Conservation (phyloP, 2,113 vertebrate genomes). For the Caranx ignobilis region DNA sequence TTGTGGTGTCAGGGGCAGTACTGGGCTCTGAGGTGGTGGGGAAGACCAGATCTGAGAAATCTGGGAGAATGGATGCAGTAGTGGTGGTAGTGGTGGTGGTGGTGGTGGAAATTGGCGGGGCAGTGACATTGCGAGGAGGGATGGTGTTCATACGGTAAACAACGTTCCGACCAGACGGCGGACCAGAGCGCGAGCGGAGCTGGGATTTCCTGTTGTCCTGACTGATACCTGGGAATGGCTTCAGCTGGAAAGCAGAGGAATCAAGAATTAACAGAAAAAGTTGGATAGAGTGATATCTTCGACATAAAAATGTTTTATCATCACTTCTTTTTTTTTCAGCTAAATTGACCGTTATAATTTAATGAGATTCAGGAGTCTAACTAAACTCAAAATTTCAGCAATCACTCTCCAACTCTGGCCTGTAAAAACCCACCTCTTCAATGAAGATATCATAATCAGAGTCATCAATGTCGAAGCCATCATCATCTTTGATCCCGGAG, state of each 20-base stretch:
- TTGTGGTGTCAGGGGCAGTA: conserved; percentile 29
- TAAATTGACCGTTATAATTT: too few relatives aligned
- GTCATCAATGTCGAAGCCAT: conserved; percentile 88
- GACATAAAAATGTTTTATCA: neutral
- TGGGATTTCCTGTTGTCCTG: conserved; percentile 85
- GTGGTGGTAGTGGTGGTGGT: conserved; percentile 6
- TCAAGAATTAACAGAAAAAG: neutral
- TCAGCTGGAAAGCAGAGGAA: conserved; percentile 80
- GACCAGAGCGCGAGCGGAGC: conserved; percentile 81
- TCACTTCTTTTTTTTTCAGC: neutral
- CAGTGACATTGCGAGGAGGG: conserved; percentile 51
- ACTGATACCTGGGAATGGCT: conserved; percentile 85
- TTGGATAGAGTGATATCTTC: neutral
- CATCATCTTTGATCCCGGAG: conserved; percentile 82
- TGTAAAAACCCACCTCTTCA: conserved; percentile 87
- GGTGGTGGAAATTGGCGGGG: conserved; percentile 26
- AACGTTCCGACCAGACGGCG: conserved; percentile 71
- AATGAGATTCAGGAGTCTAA: neutral
- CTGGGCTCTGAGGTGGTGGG: conserved; percentile 56
- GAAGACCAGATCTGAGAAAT: conserved; percentile 56
- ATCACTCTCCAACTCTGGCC: neutral
- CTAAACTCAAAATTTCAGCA: neutral
- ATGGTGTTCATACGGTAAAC: conserved; percentile 80
- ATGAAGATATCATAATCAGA: conserved; percentile 93
- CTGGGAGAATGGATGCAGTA: conserved; percentile 22